Evolutionary conservation across 2,797 vertebrate species (phyloP).

Genomic region (Gobio occitaniae): DNA sequence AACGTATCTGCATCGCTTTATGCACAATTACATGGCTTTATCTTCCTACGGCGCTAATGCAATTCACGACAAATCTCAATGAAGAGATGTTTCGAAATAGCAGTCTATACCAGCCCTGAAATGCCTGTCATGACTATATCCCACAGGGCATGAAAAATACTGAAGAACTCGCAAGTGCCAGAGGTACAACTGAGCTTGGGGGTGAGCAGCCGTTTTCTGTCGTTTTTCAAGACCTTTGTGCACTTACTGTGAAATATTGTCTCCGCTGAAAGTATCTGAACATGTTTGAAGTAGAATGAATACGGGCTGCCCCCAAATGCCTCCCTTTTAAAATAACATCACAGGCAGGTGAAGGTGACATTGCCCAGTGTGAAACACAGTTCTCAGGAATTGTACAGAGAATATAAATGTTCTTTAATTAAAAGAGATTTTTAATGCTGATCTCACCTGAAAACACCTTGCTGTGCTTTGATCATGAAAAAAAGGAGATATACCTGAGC

Average conservation of each 20-base stretch:
- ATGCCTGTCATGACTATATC: slow-evolving; percentile 5
- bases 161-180: neutral
- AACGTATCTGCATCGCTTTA: slow-evolving; percentile 58
- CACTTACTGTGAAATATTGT: neutral
- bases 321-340: slow-evolving; percentile 13
- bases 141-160: neutral
- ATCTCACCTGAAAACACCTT: neutral
- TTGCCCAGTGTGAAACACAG: slow-evolving; percentile 22
- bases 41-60: slow-evolving; percentile 50
- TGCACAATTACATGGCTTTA: slow-evolving; percentile 61
- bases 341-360: slow-evolving; percentile 14
- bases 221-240: slow-evolving; percentile 7
- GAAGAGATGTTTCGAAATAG: slow-evolving; percentile 26
- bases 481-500: neutral
- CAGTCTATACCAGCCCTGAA: slow-evolving; percentile 6
- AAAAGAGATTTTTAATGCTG: neutral
- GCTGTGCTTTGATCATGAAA: neutral
- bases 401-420: slow-evolving; percentile 4
- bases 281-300: slow-evolving; percentile 9
- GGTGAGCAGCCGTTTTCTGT: neutral
- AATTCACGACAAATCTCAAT: slow-evolving; percentile 31
- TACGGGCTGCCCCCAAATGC: neutral
- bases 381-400: slow-evolving; percentile 4
- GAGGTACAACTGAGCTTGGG: neutral
- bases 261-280: neutral